Base-by-base conservation (phyloP, 2,888 invertebrate genomes). In the Pachydiplax longipennis region DNA sequence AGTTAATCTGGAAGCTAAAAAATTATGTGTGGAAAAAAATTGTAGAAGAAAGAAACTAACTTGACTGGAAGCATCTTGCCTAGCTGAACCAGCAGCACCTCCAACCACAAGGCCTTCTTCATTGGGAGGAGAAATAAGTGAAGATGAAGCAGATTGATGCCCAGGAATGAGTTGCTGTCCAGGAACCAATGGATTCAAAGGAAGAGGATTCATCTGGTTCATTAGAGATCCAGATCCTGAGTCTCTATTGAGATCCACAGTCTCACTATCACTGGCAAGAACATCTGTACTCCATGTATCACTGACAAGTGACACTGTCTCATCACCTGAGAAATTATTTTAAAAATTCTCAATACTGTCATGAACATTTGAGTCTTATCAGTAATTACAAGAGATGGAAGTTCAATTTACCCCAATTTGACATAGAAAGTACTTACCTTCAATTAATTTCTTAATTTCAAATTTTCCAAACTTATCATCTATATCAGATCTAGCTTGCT, bases 211-310 rank as follows among this genome's bases (percentile, higher is more conserved):
- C 37, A 37, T 37, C 37, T 87, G 87, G 65, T 61, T 61, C n/a
- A 87, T 18, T 48, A 61, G 37, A 61, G 87, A 65, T 0, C 35
- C 61, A 61, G 87, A 87, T 6, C 87, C 87, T 31, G 90, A 91
- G 31, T 91, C 91, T 53, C 90, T 81, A 31, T 90, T 91, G 44
- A 90, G 97, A 92, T 98, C 99, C 81, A 98, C 96, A 31, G 97
- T 97, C 94, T 99, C 99, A 18, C 98, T 98, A 94, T 99, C 99
- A 91, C 98, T 99, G 0, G 99, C 99, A 91, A 99, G 94, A 83
- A 99, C 99, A 94, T 99, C 99, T 0, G 99, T 99, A 92, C 99
- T 99, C 99, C 99, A 99, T 0, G 99, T 99, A 94, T 99, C 99
- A 83, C 99, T 99, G 92, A 99, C 99, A 93, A 99, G 97, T 65